Evolutionary conservation across 1,140 invertebrate genomes (phyloP), one percentile per base, ranked within the genome.

Genomic region (Sminthurinus signatus): DNA sequence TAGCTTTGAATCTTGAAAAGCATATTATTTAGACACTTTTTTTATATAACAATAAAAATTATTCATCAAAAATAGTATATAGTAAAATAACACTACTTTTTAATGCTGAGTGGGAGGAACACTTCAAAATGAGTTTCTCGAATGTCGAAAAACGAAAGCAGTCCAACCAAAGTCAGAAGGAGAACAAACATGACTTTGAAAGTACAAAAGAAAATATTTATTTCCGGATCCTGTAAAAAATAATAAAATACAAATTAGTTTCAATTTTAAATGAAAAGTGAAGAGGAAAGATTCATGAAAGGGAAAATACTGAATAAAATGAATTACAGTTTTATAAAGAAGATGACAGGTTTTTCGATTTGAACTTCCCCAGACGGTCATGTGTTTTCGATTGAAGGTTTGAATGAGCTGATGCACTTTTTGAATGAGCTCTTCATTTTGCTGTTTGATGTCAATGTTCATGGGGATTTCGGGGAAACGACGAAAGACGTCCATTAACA

Each of bases 381-480:
- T 77, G 46, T 85, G 77, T 72, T 85, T 82, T 68, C 86, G 76
- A 27, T 82, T 77, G 73, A 82, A 86, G 51, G 81, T 64, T 66
- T 78, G 79, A 52, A 87, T 81, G 36, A 88, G 75, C 39, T 80
- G 75, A 58, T 81, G 79, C 36, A 85, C 83, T 75, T 83, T 79
- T n/a, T 77, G 63, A 70, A 88, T 85, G 14, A 88, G 78, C 60
- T 76, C 70, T 73, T 86, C 81, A 73, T 84, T 76, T 67, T 86
- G 80, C 8, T 81, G 75, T 79, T 88, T 88, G 32, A 88, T 83
- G 73, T 88, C 86, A 71, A 88, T 84, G 72, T 88, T 88, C 43
- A 88, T 83, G 12, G 84, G 82, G 42, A 83, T 75, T 55, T 80
- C 69, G 4, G 86, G 85, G 75, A 87, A 88, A 46, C 75, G 73